Evolutionary conservation across 2,797 vertebrate species (phyloP), one percentile per base, ranked within the genome.

Genomic region (Kryptopterus vitreolus): DNA sequence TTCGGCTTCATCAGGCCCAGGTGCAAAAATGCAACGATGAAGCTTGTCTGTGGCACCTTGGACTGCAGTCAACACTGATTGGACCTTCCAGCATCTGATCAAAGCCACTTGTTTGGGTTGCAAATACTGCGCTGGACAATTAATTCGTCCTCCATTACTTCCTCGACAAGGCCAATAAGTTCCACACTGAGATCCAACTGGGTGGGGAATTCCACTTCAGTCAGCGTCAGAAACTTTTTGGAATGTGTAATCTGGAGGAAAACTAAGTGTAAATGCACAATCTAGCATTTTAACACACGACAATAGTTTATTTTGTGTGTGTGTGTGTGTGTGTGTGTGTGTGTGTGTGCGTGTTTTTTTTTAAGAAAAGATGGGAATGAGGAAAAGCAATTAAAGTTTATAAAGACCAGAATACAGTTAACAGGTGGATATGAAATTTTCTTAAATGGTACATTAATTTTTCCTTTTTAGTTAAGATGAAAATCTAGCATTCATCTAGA

Each of bases 1-100:
- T 95, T 95, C 94, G 93, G 90, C 92, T 91, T 90, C 93, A 92
- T 91, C 92, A 91, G 93, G 84, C 88, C 95, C 96, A 96, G 95
- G 95, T 95, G 95, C 96, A 95, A 94, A 75, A 94, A 90, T 87
- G 86, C 87, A 86, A 90, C 86, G 84, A 88, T 75, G 22, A 4
- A 20, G 52, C 50, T 29, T 69, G 63, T 58, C 63, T 29, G 63
- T 15, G 63, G 76, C 92, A 94, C 93, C 94, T 93, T 90, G 77
- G 86, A 85, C 80, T 59, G n/a, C 84, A 82, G 82, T 92, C 91
- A 53, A 57, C 80, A 83, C 86, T 65, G 83, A 91, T 92, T 86
- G 77, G 74, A 73, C 77, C n/a, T 29, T 70, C 80, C 18, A 7
- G 75, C 12, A 63, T 78, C 79, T 86, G 89, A 92, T 92, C 90